A percentile compares a stretch with the other conserved stretches of the same genome.
Evolutionary conservation across 2,113 vertebrate genomes (phyloP).

Genomic region (Psephotus haematonotus): DNA sequence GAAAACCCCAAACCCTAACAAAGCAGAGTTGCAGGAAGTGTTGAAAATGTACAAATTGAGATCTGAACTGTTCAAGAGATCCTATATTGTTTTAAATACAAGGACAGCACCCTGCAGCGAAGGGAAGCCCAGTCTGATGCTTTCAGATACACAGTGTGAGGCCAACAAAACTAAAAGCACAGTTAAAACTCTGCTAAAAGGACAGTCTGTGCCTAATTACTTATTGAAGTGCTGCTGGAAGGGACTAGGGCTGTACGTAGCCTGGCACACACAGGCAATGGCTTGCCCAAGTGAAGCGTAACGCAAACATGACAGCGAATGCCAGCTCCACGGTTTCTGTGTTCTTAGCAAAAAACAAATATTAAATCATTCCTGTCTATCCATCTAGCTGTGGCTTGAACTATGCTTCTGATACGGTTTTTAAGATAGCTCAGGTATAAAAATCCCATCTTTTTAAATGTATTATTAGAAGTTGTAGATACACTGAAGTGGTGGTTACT

Average conservation of each 20-base stretch:
- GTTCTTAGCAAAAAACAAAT: not conserved
- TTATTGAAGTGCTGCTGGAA: not conserved
- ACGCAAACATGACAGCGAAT: not conserved
- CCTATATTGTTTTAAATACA: not conserved
- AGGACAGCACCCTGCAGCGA: fast-evolving
- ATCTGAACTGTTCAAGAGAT: not conserved
- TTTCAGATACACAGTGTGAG: not conserved
- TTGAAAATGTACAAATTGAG: not conserved
- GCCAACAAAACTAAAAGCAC: not conserved
- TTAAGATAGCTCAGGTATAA: not conserved
- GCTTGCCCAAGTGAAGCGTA: not conserved
- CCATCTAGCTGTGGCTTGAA: not conserved
- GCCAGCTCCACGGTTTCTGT: not conserved
- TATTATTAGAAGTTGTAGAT: not conserved
- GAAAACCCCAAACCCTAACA: not conserved
- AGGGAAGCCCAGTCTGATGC: not conserved
- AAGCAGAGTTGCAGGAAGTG: not conserved
- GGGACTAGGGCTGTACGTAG: not conserved
- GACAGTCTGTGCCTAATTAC: not conserved
- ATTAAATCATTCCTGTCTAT: not conserved
- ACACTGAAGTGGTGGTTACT: not conserved
- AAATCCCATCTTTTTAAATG: not conserved
- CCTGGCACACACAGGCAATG: not conserved
- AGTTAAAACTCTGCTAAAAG: not conserved
- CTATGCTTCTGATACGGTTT: not conserved